These are phyloP conservation scores for Ceratotherium simum DNA, from an alignment of 2,113 vertebrate genomes.

Conservation along the genomic window DNA sequence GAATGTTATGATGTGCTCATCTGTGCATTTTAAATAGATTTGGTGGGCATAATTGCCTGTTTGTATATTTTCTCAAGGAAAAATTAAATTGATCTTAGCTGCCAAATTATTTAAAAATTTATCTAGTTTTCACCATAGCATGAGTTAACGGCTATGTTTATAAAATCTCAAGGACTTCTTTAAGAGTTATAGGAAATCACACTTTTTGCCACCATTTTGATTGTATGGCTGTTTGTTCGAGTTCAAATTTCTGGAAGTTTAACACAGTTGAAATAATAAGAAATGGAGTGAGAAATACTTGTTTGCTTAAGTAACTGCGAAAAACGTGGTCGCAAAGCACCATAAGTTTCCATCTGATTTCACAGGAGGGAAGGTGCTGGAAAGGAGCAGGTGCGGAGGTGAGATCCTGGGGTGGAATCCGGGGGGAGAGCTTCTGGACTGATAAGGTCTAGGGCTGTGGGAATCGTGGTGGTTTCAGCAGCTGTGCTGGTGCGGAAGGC, in stretches of 20 bases:
- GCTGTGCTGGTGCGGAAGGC: neutral
- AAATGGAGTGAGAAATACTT: neutral
- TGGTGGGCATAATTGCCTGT: neutral
- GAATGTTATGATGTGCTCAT: neutral
- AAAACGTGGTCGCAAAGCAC: neutral
- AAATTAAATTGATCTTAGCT: neutral
- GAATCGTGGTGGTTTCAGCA: neutral
- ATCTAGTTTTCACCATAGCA: neutral
- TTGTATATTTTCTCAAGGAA: neutral
- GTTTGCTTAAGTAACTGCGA: neutral
- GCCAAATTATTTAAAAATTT: neutral
- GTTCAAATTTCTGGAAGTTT: neutral
- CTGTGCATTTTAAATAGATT: constrained; percentile 12
- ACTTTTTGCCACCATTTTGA: neutral
- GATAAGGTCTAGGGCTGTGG: neutral
- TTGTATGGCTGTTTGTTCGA: neutral
- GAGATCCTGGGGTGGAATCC: neutral
- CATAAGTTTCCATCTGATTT: neutral
- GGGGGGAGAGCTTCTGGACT: neutral
- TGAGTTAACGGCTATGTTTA: neutral
- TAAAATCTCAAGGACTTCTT: neutral
- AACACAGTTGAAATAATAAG: neutral
- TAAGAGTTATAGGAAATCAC: neutral
- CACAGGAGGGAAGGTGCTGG: neutral
- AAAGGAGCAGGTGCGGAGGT: neutral